Conservation (phyloP, 2,888 invertebrate genomes). For the Sycophila texana region DNA sequence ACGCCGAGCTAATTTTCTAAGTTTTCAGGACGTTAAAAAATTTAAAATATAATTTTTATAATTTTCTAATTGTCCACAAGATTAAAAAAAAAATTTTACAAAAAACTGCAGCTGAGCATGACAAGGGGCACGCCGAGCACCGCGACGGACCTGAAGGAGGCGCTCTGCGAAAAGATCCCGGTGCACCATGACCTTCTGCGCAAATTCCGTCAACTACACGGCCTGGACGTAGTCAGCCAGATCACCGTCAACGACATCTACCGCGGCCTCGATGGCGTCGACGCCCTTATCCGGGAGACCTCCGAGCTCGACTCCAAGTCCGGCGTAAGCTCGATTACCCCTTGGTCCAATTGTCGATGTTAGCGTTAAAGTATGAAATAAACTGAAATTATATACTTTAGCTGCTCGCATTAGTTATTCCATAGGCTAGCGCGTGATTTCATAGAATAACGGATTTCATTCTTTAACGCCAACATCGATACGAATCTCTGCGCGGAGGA, state of each 20-base stretch:
- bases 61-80: constrained; percentile 22
- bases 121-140: constrained; percentile 67
- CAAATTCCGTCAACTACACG: constrained; percentile 65
- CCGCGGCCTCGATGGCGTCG: constrained; percentile 64
- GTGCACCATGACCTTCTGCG: constrained; percentile 67
- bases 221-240: constrained; percentile 63
- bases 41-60: no score
- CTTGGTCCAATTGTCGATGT: not conserved
- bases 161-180: constrained; percentile 69
- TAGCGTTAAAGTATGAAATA: no score
- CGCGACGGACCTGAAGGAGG: constrained; percentile 68
- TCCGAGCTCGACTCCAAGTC: constrained; percentile 64
- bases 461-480: no score
- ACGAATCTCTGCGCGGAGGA: not conserved
- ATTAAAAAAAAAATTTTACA: not conserved
- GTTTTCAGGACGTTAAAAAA: no score
- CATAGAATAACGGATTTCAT: no score
- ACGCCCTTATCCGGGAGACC: constrained; percentile 66
- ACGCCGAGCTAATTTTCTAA: no score
- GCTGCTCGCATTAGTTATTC: no score
- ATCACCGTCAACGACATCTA: constrained; percentile 68
- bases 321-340: constrained; percentile 60
- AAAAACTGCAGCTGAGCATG: constrained; percentile 57
- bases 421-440: no score
- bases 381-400: no score